These are phyloP conservation scores for Notechis scutatus DNA, from an alignment of 2,113 vertebrate genomes.

Conservation along the genomic window DNA sequence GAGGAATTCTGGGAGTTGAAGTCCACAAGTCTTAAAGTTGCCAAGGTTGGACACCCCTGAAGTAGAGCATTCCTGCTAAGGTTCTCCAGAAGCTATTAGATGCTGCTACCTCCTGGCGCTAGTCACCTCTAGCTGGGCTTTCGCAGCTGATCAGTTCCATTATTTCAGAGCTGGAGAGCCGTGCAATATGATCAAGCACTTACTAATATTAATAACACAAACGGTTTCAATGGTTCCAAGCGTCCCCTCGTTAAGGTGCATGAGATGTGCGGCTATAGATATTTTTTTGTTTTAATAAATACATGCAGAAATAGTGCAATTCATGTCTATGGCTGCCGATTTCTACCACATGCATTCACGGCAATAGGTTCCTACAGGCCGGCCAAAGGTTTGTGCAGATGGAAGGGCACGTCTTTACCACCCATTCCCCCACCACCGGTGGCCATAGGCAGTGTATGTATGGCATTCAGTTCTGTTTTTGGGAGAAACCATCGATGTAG, in stretches of 20 bases:
- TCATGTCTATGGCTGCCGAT: neutral
- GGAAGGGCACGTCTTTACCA: neutral
- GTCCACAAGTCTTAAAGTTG: too few species aligned
- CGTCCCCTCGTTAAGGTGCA: neutral
- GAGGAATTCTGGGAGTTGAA: too few species aligned
- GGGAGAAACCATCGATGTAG: neutral
- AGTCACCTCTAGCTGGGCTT: neutral
- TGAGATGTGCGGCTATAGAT: neutral
- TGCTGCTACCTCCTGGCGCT: neutral
- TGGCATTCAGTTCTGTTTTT: rapidly evolving
- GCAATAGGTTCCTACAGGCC: neutral
- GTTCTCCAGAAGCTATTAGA: neutral
- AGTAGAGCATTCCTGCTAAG: neutral
- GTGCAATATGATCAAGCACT: neutral
- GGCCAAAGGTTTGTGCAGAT: neutral
- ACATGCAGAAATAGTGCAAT: neutral
- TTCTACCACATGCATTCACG: neutral
- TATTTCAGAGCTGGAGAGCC: neutral
- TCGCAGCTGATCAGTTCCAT: neutral
- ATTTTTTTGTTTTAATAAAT: too few species aligned
- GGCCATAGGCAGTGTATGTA: slow-evolving; percentile 55
- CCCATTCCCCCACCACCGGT: slow-evolving; percentile 49
- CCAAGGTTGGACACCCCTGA: too few species aligned
- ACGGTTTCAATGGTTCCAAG: neutral
- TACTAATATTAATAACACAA: neutral